phyloP scores from a whole-genome alignment of 2,797 vertebrate species.

The Cyprinodon diabolis region DNA sequence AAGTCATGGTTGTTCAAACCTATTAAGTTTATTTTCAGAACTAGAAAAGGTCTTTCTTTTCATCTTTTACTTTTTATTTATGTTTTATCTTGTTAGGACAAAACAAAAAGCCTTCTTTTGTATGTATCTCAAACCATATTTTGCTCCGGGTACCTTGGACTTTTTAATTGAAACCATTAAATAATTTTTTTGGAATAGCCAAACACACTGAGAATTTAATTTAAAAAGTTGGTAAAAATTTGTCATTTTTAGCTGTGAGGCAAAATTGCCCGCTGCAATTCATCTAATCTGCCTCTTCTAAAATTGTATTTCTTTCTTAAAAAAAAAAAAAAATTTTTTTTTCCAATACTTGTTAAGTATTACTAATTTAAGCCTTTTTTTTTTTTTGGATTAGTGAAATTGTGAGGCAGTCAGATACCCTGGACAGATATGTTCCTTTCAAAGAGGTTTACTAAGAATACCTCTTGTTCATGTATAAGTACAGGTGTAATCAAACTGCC shows the following conservation, averaged over 20 bases:
- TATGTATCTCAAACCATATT: not conserved
- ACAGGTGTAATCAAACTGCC: not conserved
- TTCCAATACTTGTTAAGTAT: not conserved
- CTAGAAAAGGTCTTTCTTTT: no score
- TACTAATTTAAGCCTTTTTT: not conserved
- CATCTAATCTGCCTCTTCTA: no score
- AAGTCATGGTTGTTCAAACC: no score
- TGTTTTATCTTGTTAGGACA: not conserved
- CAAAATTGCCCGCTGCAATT: no score
- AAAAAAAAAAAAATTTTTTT: not conserved
- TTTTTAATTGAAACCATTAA: not conserved
- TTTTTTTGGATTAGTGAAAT: not conserved
- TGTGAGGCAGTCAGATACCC: not conserved
- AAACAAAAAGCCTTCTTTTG: no score
- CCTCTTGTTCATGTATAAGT: slow-evolving; percentile 2
- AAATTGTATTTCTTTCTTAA: not conserved
- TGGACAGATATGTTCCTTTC: not conserved
- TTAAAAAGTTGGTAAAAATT: not conserved
- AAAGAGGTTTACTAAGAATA: not conserved
- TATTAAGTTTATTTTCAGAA: no score
- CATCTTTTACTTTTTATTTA: not conserved
- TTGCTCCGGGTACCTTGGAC: not conserved
- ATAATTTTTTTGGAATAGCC: not conserved
- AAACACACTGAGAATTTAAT: not conserved
- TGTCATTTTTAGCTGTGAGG: not conserved